phyloP scores from a whole-genome alignment of 2,113 vertebrate genomes.

The Laticauda colubrina region DNA sequence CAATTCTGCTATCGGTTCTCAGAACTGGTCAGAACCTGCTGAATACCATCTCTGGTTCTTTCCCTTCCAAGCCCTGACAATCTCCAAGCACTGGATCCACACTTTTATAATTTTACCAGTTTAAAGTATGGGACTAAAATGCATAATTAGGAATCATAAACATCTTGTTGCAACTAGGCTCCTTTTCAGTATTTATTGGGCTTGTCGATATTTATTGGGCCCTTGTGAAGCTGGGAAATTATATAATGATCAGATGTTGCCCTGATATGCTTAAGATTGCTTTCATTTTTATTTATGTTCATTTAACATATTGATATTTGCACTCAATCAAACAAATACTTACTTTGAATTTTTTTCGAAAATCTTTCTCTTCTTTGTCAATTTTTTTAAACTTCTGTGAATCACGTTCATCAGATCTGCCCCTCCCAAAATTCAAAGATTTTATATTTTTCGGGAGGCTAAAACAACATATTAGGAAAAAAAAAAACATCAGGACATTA shows the following conservation, averaged over 20 bases:
- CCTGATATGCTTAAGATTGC: not conserved
- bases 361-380: slow-evolving; percentile 90
- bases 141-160: not conserved
- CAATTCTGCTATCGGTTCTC: no score
- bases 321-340: slow-evolving; percentile 14
- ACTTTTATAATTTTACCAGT: not conserved
- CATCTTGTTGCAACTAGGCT: not conserved
- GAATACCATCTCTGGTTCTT: not conserved
- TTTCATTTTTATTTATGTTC: not conserved
- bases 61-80: not conserved
- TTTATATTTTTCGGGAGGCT: slow-evolving; percentile 52
- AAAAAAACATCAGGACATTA: not conserved
- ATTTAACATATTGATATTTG: not conserved
- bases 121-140: not conserved
- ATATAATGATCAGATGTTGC: not conserved
- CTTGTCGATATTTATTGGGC: not conserved
- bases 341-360: slow-evolving; percentile 93
- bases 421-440: slow-evolving; percentile 33
- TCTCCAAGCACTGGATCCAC: not conserved
- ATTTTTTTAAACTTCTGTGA: slow-evolving; percentile 80
- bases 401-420: slow-evolving; percentile 64
- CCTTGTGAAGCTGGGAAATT: not conserved
- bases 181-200: not conserved
- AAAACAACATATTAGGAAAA: slow-evolving; percentile 36
- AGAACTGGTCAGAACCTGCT: no score